Evolutionary conservation across 2,797 vertebrate genomes (phyloP), one percentile per base, ranked within the genome.

Genomic region (Acanthurus tractus): DNA sequence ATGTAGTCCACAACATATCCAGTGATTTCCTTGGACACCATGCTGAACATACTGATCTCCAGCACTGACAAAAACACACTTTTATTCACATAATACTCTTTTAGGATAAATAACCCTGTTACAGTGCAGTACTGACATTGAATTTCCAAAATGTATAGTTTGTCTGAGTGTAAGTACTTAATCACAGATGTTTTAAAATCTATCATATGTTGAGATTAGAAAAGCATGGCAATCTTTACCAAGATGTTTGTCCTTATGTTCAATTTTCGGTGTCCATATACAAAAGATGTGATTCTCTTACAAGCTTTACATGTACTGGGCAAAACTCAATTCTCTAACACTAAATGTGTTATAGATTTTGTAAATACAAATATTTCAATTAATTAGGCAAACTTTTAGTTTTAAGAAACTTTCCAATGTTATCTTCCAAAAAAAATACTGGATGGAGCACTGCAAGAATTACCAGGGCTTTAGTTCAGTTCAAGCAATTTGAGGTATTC

Each of bases 11-110:
- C 63, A 36, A 97, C 69, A 45, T 46, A 84, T 62, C 44, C 75
- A 77, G 84, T 95, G 81, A 97, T 89, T 64, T 92, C 84, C 90
- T 97, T 98, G 46, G 97, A 98, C 73, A 94, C 96, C 96, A 97
- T 96, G 89, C 96, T 95, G 90, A 98, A 90, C 81, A 92, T 84
- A 78, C 97, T 96, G 83, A 97, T 93, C 61, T 97, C 97, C 78
- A 88, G 89, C 89, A 97, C 97, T 99, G 93, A 40, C 7, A 81
- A 34, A 86, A n/a, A 79, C 48, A 86, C 48, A 67, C 11, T 40
- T 63, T 42, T 14, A 58, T 13, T 12, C 14, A 50, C 4, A 14
- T 20, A 29, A 69, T 9, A 7, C 13, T 22, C 2, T 9, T 8
- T 36, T 4, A 52, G 14, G 38, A 18, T 18, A 11, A 14, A 34